Percentiles rank a stretch among this genome's conserved stretches.
phyloP scores from a whole-genome alignment of 1,140 invertebrate species.

The Chrysomallon squamiferum region DNA sequence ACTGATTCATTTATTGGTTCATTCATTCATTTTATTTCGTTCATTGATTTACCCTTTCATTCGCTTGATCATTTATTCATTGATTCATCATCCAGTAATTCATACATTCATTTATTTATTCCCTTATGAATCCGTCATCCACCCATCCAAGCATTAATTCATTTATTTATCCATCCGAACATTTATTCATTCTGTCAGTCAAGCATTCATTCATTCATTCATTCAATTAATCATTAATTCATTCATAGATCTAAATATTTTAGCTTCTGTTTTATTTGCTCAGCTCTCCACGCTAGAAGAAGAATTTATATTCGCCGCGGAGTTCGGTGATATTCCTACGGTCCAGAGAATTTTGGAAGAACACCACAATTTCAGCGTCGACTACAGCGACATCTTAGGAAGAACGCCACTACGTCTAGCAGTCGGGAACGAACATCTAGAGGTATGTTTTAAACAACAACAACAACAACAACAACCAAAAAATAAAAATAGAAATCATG shows the following conservation, averaged over 20 bases:
- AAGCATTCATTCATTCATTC: not conserved
- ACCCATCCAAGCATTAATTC: not conserved
- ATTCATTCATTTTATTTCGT: not conserved
- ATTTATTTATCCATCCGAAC: not conserved
- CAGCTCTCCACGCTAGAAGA: conserved; percentile 48
- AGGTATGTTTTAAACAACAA: no score
- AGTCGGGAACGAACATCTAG: conserved; percentile 58
- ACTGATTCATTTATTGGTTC: no score
- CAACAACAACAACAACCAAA: no score
- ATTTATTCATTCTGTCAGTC: not conserved
- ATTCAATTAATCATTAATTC: not conserved
- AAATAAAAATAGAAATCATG: no score
- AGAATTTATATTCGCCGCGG: conserved; percentile 53
- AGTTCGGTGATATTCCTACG: conserved; percentile 56
- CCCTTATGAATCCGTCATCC: not conserved
- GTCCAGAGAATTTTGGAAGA: conserved; percentile 50
- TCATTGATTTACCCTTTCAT: not conserved
- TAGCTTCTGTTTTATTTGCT: not conserved
- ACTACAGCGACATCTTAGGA: conserved; percentile 54
- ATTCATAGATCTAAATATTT: not conserved
- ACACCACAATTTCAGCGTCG: conserved; percentile 48
- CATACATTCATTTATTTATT: not conserved
- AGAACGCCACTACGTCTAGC: conserved; percentile 54
- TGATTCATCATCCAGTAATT: not conserved
- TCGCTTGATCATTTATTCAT: not conserved